phyloP scores from a whole-genome alignment of 37 sponge, comb jelly and placozoan genomes.

The Geodia barretti region DNA sequence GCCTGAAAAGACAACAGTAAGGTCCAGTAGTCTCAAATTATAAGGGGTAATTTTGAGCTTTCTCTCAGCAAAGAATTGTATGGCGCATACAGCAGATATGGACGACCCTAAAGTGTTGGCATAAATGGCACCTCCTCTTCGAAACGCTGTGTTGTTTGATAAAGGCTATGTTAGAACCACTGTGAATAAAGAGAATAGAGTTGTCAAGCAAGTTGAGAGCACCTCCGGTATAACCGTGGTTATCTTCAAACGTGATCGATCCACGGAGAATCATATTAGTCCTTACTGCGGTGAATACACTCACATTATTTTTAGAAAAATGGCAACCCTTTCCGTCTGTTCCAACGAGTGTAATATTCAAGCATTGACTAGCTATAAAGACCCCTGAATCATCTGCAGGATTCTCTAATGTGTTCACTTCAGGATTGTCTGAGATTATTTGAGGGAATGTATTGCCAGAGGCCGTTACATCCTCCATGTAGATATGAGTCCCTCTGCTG shows the following conservation, averaged over 20 bases:
- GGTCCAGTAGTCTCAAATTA: neutral
- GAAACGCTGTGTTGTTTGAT: neutral
- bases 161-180: slow-evolving; percentile 18
- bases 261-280: slow-evolving; percentile 22
- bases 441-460: slow-evolving; percentile 18
- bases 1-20: slow-evolving; percentile 7
- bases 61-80: slow-evolving; percentile 21
- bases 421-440: neutral
- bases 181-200: slow-evolving; percentile 17
- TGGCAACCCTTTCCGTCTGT: neutral
- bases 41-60: neutral
- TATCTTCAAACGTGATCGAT: slow-evolving; percentile 6
- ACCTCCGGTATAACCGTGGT: slow-evolving; percentile 29
- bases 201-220: slow-evolving; percentile 27
- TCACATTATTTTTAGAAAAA: slow-evolving; percentile 12
- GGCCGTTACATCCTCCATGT: slow-evolving; percentile 22
- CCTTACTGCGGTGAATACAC: slow-evolving; percentile 11
- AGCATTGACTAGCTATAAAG: no score
- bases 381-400: no score
- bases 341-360: slow-evolving; percentile 29
- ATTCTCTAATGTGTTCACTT: no score
- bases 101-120: slow-evolving; percentile 30
- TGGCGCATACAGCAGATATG: neutral
- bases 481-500: no score
- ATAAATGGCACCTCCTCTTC: slow-evolving; percentile 44